Evolutionary conservation across 2,113 vertebrate species (phyloP).

Genomic region (Antigone vipio): DNA sequence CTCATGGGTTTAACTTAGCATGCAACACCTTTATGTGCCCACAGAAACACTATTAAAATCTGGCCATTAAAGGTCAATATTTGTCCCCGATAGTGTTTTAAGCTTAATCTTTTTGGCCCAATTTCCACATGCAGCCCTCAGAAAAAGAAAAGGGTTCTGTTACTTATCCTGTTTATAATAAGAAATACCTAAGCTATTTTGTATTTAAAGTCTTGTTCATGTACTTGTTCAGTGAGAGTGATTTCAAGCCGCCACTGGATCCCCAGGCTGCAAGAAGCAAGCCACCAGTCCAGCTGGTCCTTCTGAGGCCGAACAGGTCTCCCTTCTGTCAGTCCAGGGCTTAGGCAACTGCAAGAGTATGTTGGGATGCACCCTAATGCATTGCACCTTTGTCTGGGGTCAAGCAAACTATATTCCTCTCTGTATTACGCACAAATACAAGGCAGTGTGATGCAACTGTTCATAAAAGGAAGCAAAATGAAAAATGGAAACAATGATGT

Average conservation of each 20-base stretch:
- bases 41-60: background rate
- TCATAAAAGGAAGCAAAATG: background rate
- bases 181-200: background rate
- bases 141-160: background rate
- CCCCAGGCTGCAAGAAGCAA: background rate
- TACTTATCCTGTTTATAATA: background rate
- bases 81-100: background rate
- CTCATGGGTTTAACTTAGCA: background rate
- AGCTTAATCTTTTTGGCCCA: background rate
- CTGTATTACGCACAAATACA: background rate
- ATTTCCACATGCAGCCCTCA: background rate
- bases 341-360: background rate
- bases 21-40: background rate
- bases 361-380: background rate
- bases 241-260: background rate
- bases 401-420: background rate
- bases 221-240: background rate
- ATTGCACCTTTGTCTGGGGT: background rate
- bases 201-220: background rate
- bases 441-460: background rate
- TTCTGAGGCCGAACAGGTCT: background rate
- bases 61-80: background rate
- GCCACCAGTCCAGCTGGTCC: background rate
- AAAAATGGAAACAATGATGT: background rate
- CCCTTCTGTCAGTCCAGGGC: background rate